Evolutionary conservation across 2,888 invertebrate species (phyloP).

Genomic region (Dryocosmus kuriphilus): DNA sequence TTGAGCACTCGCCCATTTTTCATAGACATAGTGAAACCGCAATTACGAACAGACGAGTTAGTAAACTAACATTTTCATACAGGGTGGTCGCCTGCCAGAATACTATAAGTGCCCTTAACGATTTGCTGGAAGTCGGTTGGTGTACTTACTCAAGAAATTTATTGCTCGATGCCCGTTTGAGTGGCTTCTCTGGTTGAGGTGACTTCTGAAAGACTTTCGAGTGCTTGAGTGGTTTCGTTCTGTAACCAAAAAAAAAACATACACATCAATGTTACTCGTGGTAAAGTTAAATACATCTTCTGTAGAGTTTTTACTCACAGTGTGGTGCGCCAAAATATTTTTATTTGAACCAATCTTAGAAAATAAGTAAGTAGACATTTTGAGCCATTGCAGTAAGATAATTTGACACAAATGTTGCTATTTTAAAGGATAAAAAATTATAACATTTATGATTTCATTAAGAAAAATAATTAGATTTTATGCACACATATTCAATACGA

Average conservation of each 20-base stretch:
- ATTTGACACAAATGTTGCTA: too few species aligned
- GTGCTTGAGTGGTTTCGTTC: constrained; percentile 8
- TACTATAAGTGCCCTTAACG: neutral
- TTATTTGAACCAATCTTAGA: neutral
- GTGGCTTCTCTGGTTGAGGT: constrained; percentile 11
- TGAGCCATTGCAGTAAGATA: too few species aligned
- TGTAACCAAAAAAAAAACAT: neutral
- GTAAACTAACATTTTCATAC: constrained; percentile 5
- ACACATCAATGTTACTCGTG: neutral
- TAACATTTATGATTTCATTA: neutral
- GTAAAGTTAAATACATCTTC: neutral
- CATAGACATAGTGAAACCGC: neutral
- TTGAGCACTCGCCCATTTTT: neutral
- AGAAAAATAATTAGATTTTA: neutral
- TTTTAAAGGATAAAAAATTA: too few species aligned
- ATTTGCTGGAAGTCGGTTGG: constrained; percentile 10
- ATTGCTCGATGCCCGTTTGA: neutral
- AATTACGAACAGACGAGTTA: neutral
- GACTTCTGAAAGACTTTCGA: constrained; percentile 8
- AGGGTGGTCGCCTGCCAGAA: neutral
- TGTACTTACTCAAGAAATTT: constrained; percentile 6
- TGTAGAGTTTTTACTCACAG: neutral
- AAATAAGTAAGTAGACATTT: neutral
- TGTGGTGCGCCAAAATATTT: neutral
- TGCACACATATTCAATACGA: too few species aligned